Evolutionary conservation across 2,113 vertebrate genomes (phyloP).

Genomic region (Turnix velox): DNA sequence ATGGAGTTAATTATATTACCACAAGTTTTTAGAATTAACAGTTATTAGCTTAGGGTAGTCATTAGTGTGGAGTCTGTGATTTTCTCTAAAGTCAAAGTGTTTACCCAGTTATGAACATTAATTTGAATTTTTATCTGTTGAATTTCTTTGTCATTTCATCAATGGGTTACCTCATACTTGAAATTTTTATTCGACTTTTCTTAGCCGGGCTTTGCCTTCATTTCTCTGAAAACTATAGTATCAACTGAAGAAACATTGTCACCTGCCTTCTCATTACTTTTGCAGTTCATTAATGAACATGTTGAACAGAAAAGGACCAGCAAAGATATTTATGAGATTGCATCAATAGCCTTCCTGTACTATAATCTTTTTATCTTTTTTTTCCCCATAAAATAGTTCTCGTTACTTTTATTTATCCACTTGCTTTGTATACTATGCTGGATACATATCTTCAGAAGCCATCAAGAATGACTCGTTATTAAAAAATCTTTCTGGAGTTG

Average conservation of each 20-base stretch:
- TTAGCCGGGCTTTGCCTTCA: not conserved
- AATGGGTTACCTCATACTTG: not conserved
- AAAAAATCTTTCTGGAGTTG: not conserved
- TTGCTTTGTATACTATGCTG: not conserved
- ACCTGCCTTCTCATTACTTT: not conserved
- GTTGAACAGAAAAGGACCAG: not conserved
- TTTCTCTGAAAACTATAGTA: not conserved
- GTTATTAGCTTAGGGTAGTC: not conserved
- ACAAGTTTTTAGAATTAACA: not conserved
- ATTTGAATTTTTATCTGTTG: not conserved
- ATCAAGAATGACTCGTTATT: too few species aligned
- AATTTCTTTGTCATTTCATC: not conserved
- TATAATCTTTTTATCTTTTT: not conserved
- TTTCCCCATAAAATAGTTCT: not conserved
- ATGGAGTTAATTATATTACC: not conserved
- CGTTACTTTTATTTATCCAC: not conserved
- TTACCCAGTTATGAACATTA: accelerated
- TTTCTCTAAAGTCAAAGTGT: not conserved
- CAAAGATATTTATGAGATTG: not conserved
- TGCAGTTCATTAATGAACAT: not conserved
- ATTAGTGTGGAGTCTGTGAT: not conserved
- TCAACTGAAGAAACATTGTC: not conserved
- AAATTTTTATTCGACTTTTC: not conserved
- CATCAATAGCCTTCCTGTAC: not conserved
- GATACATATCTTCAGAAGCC: not conserved